A percentile compares a stretch with the other conserved stretches of the same genome.
Evolutionary conservation across 92 coral and sea anemone genomes (phyloP).

Genomic region (Anthopleura xanthogrammica): DNA sequence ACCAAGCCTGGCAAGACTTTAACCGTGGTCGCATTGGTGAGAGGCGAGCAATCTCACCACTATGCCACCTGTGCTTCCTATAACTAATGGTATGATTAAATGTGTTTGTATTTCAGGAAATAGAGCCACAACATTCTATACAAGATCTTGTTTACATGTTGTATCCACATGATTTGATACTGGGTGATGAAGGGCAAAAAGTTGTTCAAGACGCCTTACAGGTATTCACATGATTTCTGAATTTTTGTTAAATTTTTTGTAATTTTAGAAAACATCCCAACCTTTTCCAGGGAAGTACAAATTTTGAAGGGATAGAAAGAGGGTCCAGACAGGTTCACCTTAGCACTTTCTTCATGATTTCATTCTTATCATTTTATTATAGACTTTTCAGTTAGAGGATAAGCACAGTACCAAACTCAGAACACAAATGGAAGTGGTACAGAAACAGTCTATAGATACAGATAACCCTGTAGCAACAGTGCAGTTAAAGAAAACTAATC

Average conservation of each 20-base stretch:
- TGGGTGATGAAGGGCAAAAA: conserved; percentile 80
- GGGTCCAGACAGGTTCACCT: neutral
- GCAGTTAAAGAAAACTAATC: conserved; percentile 30
- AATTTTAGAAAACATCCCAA: neutral
- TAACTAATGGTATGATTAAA: neutral
- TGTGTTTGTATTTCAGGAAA: conserved; percentile 44
- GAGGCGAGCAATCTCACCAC: too few relatives aligned
- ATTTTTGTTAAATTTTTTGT: neutral
- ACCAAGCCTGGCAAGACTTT: too few relatives aligned
- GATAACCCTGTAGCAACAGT: conserved; percentile 36
- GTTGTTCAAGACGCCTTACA: conserved; percentile 80
- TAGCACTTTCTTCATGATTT: neutral
- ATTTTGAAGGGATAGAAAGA: too few relatives aligned
- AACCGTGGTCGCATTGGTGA: too few relatives aligned
- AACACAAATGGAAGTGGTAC: conserved; percentile 26
- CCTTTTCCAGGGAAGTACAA: too few relatives aligned
- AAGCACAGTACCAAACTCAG: conserved; percentile 25
- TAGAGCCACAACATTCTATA: conserved; percentile 59
- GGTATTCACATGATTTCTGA: conserved; percentile 29
- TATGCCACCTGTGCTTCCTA: too few relatives aligned
- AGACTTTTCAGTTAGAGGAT: conserved; percentile 75
- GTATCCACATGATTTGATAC: conserved; percentile 84
- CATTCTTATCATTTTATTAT: neutral
- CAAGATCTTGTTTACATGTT: conserved; percentile 69
- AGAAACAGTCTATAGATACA: conserved; percentile 5